phyloP scores from a whole-genome alignment of 2,797 vertebrate genomes.

The Macrochelys suwanniensis region DNA sequence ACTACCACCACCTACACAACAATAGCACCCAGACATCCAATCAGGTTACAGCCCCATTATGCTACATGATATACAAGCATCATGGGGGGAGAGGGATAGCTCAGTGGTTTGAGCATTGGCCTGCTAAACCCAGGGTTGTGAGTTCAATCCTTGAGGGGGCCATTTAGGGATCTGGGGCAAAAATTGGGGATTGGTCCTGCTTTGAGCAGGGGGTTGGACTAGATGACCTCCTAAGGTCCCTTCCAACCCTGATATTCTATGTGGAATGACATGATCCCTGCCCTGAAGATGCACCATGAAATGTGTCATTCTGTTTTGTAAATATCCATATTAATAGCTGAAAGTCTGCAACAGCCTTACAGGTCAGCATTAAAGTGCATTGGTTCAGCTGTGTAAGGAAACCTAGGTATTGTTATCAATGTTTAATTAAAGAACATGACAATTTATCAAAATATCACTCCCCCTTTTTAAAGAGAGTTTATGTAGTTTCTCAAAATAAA shows the following conservation, averaged over 20 bases:
- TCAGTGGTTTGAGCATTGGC: too few species aligned
- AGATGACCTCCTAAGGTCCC: too few species aligned
- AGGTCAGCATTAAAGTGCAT: not conserved
- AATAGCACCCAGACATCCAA: not conserved
- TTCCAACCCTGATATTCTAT: too few species aligned
- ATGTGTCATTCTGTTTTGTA: constrained; percentile 8
- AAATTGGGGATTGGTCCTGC: too few species aligned
- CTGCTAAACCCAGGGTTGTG: too few species aligned
- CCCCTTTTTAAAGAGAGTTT: not conserved
- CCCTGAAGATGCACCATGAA: not conserved
- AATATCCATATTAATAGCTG: not conserved
- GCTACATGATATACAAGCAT: not conserved
- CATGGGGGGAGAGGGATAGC: too few species aligned
- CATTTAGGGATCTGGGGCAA: too few species aligned
- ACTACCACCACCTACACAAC: not conserved
- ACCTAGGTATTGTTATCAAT: not conserved
- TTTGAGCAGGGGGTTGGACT: too few species aligned
- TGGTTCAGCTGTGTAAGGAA: not conserved
- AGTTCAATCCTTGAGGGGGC: too few species aligned
- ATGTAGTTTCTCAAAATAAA: constrained; percentile 51
- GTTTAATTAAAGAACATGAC: not conserved
- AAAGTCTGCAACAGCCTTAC: not conserved
- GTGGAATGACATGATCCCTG: not conserved
- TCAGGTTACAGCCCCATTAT: not conserved
- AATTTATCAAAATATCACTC: not conserved